phyloP scores from a whole-genome alignment of 2,888 invertebrate genomes.

The Callyntrura sp. region DNA sequence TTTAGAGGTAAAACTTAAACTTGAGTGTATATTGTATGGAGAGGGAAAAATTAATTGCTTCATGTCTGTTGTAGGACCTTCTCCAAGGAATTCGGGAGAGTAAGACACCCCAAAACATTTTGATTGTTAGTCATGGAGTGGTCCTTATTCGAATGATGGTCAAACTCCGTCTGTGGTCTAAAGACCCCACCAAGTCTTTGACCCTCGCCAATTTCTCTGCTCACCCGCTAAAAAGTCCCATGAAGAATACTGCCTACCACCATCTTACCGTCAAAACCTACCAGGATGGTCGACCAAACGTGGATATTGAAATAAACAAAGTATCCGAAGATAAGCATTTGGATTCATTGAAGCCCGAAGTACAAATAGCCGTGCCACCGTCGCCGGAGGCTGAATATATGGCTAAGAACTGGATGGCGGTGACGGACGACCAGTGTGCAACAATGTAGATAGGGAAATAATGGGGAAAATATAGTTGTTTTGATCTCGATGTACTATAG shows the following conservation, averaged over 20 bases:
- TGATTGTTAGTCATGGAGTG: slow-evolving; percentile 66
- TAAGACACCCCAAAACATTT: slow-evolving; percentile 32
- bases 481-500: too few species aligned
- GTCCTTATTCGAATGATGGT: slow-evolving; percentile 52
- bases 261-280: slow-evolving; percentile 23
- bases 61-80: too few species aligned
- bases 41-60: too few species aligned
- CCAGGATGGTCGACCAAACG: slow-evolving; percentile 19
- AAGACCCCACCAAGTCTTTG: slow-evolving; percentile 4
- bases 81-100: neutral
- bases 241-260: slow-evolving; percentile 56
- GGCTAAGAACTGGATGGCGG: neutral
- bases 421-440: neutral
- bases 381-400: neutral
- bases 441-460: neutral
- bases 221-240: neutral
- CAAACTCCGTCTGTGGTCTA: slow-evolving; percentile 23
- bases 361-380: neutral
- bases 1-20: slow-evolving; percentile 44
- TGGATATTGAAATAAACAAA: slow-evolving; percentile 44
- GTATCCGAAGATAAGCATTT: slow-evolving; percentile 42
- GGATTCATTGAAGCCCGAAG: slow-evolving; percentile 22
- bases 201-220: neutral
- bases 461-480: too few species aligned
- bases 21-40: too few species aligned